Evolutionary conservation across 2,888 invertebrate genomes (phyloP), one percentile per base, ranked within the genome.

Genomic region (Oscheius sp.): DNA sequence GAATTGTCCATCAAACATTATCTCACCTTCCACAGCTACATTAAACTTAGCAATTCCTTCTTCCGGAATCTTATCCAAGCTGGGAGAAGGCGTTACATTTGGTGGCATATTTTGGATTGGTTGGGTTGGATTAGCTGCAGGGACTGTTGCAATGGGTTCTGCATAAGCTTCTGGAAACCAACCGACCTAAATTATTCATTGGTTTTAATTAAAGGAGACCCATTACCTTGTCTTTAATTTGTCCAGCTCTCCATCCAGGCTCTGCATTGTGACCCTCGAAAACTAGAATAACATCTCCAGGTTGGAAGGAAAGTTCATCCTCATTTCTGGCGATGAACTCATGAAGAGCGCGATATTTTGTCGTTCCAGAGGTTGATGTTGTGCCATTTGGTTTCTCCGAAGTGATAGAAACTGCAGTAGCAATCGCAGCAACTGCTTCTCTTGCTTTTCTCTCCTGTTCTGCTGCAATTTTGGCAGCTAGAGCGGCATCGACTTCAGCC

Each of bases 231-330:
- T 94, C 95, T 84, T 93, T 90, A 32, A 94, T 91, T 82, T 93
- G 92, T 0, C 97, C 97, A 77, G 94, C 93, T 81, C 93, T 89
- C 95, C 97, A 98, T n/a, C 96, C 97, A 0, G 95, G 95, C 86
- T 97, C 97, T 0, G 94, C 92, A 78, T 91, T 92, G 83, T 93
- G 93, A 66, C 92, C 71, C 90, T 91, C 82, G 71, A 86, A 86
- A 9, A 92, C 92, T 87, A 91, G 89, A 70, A 98, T 93, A 86
- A 94, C 90, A 87, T 97, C 97, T 0, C 96, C 97, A 9, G 73
- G 75, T 50, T 73, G 71, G 63, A 77, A 78, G 33, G 71, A 71
- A 26, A 76, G 54, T 56, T 78, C 75, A 51, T 78, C 98, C 0
- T 90, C 90, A 80, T 94, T 94, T 61, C 96, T 90, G 0, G 95